Evolutionary conservation across 2,797 vertebrate genomes (phyloP).

Genomic region (Centroberyx gerrardi): DNA sequence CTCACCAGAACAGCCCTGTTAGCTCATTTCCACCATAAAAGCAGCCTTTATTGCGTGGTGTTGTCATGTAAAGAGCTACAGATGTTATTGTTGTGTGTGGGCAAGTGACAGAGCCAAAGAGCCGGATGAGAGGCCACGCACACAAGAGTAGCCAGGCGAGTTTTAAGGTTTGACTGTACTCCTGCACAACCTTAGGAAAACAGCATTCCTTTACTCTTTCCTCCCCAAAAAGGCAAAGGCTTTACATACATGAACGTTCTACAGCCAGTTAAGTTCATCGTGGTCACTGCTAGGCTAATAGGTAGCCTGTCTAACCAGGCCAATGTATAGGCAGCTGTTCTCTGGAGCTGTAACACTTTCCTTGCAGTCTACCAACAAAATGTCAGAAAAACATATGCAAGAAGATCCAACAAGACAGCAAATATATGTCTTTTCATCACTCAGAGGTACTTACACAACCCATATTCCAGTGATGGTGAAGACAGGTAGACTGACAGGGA

Average conservation of each 20-base stretch:
- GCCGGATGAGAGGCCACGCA: background rate
- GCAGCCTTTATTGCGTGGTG: background rate
- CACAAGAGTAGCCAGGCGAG: slow-evolving; percentile 6
- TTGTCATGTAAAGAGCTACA: slow-evolving; percentile 1
- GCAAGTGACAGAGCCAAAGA: background rate
- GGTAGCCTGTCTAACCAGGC: background rate
- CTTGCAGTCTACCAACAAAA: background rate
- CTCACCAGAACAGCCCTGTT: background rate
- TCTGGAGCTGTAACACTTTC: background rate
- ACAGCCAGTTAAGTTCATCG: background rate
- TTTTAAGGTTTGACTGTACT: slow-evolving; percentile 29
- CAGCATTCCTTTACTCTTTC: background rate
- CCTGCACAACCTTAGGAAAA: slow-evolving; percentile 1
- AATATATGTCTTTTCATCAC: background rate
- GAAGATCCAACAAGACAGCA: background rate
- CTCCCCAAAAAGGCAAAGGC: slow-evolving; percentile 22
- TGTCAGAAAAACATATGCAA: background rate
- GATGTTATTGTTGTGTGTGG: background rate
- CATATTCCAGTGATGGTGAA: slow-evolving; percentile 92
- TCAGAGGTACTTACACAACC: slow-evolving; percentile 88
- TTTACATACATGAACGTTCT: slow-evolving; percentile 24
- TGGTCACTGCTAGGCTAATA: background rate
- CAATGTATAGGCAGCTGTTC: background rate
- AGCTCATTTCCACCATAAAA: slow-evolving; percentile 20
- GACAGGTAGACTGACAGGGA: slow-evolving; percentile 89